phyloP scores from a whole-genome alignment of 2,113 vertebrate genomes.

The Mesoclemmys tuberculata region DNA sequence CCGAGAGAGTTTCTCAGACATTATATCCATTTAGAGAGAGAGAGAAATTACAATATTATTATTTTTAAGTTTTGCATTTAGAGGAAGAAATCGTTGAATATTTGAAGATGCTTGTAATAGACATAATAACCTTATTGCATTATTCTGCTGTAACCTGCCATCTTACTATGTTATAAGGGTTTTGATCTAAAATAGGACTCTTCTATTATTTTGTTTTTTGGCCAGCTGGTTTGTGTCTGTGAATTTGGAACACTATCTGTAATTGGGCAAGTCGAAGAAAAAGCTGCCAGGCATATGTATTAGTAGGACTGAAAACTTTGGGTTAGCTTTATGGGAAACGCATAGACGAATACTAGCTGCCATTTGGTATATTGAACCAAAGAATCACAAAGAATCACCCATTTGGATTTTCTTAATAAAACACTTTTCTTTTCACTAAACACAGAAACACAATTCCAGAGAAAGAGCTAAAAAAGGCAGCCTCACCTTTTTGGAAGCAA shows the following conservation, averaged over 20 bases:
- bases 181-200: background rate
- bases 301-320: constrained; percentile 21
- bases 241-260: background rate
- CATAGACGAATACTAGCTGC: background rate
- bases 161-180: background rate
- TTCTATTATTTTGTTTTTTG: background rate
- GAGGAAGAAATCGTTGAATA: background rate
- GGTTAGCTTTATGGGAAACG: constrained; percentile 28
- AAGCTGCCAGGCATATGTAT: background rate
- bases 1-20: constrained; percentile 50
- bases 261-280: background rate
- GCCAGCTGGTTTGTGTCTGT: background rate
- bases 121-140: fast-evolving
- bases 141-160: background rate
- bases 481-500: background rate
- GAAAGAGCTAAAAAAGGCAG: background rate
- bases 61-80: constrained; percentile 15
- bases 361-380: constrained; percentile 50
- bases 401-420: background rate
- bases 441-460: background rate
- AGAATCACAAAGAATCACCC: background rate
- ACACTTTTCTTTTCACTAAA: background rate
- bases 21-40: constrained; percentile 36
- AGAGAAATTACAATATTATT: background rate
- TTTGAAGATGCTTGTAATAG: background rate